Base-by-base conservation (phyloP, 2,888 invertebrate genomes). In the Hirtodrosophila histrioides region DNA sequence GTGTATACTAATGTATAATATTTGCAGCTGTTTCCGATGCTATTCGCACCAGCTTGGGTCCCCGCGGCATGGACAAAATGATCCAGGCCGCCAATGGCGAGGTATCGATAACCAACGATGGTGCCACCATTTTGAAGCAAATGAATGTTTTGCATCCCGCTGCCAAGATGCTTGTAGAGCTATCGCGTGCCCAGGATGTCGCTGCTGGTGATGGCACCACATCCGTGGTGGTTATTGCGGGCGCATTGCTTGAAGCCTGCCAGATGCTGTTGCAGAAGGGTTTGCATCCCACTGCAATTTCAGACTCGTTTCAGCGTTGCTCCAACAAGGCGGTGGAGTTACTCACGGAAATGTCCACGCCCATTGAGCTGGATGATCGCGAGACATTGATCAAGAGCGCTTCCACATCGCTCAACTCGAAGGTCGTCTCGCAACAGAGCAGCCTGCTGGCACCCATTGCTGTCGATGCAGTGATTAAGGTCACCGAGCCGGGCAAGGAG, bases 21-120 rank as follows among this genome's bases (percentile, higher is more conserved):
- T 68, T 80, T 81, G 46, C 92, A 98, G 99, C 99, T 93, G 98
- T 99, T 55, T 97, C 98, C 73, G 98, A 99, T 97, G 99, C 99
- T 10, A 97, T 99, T 88, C 95, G 99, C 68, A 99, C 99, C 10
- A 99, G 99, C 92, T 94, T 99, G 92, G 99, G 99, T 4, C 99
- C 99, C 17, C 94, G 97, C 81, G 99, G 99, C 71, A 99, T 99
- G 99, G 99, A 99, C 91, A 99, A 99, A 94, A 99, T 99, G 99
- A 99, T 99, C 88, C 99, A 99, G 93, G 94, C 97, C 35, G 95
- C 95, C 35, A 98, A 97, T 93, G 99, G 99, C 6, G 99, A 99
- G 93, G 99, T 99, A 0, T 99, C 99, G 2, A 99, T 99, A 71
- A 99, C 99, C 54, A 99, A 99, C 92, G 99, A 99, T 93, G 99